Evolutionary conservation across 2,888 invertebrate species (phyloP), one percentile per base, ranked within the genome.

Genomic region (Leptinotarsa rubiginosa): DNA sequence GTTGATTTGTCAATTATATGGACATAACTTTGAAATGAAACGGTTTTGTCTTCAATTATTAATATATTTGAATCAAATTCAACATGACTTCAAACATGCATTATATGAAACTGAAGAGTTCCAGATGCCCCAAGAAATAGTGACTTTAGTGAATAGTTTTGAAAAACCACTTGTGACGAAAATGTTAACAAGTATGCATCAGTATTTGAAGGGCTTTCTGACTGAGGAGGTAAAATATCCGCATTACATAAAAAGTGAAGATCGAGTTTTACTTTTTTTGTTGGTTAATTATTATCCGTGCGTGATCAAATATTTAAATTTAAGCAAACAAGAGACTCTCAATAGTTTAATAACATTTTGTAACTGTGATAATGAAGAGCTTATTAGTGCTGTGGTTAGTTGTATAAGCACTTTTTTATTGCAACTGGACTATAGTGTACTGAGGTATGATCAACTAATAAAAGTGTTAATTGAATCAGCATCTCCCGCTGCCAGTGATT

Each of bases 201-300:
- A 79, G 18, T 80, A 81, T 67, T 62, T 85, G 13, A 81, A 80
- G 62, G 72, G 77, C 18, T 84, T 82, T 73, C 77, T 84, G 18
- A 75, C 77, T 50, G 78, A 78, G 41, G 83, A 84, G 67, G 67
- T 84, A 31, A 80, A 80, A 73, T 74, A 74, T n/a, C 76, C 75
- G 54, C 79, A 78, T 47, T 81, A 82, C 68, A 77, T 82, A 49
- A 65, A 75, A n/a, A 71, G 72, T 25, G 80, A 82, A 65, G 81
- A 82, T 66, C 75, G 76, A 72, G 79, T 81, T 12, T 54, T 82
- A 65, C 69, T 85, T 49, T 84, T 86, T 67, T 59, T 85, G 16
- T 75, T 86, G 41, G 75, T 86, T 50, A 81, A 83, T 59, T 85
- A 84, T 77, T 87, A 85, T 75, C 85, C 86, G 5, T 85, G 85